Percentiles rank a stretch among this genome's conserved stretches.
Conservation (phyloP, 2,888 invertebrate genomes). For the Alviniconcha strummeri region DNA sequence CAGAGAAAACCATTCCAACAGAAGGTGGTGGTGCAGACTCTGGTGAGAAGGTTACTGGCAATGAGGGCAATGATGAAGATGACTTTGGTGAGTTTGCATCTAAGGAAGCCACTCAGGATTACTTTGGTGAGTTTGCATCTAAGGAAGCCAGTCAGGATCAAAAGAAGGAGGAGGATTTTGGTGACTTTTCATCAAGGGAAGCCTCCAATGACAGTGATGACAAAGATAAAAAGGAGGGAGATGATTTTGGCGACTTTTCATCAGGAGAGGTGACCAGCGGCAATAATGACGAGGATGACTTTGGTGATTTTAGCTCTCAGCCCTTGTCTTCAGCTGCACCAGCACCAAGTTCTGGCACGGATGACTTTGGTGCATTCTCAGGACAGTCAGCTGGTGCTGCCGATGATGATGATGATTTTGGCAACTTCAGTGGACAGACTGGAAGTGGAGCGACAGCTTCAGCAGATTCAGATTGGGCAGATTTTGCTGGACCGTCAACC, state of each 20-base stretch:
- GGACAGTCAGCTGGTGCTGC: not conserved
- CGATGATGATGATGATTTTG: constrained; percentile 27
- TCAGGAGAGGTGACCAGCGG: not conserved
- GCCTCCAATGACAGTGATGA: not conserved
- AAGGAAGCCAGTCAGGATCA: too few species aligned
- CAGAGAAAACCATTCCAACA: not conserved
- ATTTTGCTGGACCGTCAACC: constrained; percentile 32
- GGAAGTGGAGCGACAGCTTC: not conserved
- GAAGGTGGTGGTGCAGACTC: not conserved
- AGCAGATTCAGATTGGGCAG: constrained; percentile 40
- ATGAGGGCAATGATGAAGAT: too few species aligned
- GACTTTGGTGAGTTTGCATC: too few species aligned
- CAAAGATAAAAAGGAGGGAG: constrained; percentile 21
- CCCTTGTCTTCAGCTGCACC: constrained; percentile 10
- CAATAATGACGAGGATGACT: constrained; percentile 34
- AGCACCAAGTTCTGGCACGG: not conserved
- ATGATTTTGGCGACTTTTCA: constrained; percentile 3
- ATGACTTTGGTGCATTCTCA: constrained; percentile 28
- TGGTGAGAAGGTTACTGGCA: too few species aligned
- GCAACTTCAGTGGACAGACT: constrained; percentile 27
- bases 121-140: too few species aligned
- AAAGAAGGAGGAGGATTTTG: not conserved
- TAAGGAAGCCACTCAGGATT: too few species aligned
- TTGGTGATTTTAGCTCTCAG: constrained; percentile 30
- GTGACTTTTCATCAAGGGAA: not conserved